Conservation (phyloP, 2,888 invertebrate genomes). For the Brenthis hecate region DNA sequence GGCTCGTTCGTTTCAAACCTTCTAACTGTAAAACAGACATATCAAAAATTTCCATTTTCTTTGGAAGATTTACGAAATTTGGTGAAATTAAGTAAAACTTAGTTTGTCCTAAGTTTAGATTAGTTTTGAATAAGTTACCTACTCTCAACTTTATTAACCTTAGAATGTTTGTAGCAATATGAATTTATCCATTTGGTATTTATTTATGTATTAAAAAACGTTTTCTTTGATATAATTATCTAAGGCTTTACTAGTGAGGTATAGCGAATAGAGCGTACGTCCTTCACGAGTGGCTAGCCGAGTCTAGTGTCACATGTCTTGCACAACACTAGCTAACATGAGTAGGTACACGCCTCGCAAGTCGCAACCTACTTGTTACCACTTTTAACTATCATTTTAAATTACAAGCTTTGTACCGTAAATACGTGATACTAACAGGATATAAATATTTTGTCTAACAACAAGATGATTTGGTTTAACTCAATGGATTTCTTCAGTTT, state of each 20-base stretch:
- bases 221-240: not conserved
- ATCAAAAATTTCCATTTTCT: no score
- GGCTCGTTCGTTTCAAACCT: no score
- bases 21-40: no score
- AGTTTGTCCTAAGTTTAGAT: no score
- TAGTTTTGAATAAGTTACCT: no score
- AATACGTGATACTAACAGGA: no score
- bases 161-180: not conserved
- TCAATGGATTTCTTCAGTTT: no score
- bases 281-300: slow-evolving; percentile 33
- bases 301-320: slow-evolving; percentile 26
- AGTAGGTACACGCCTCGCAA: slow-evolving; percentile 1
- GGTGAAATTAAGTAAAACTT: no score
- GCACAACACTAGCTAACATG: slow-evolving; percentile 4
- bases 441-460: no score
- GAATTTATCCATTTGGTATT: not conserved
- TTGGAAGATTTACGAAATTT: no score
- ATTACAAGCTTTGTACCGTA: not conserved
- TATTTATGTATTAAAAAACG: slow-evolving; percentile 2
- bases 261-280: slow-evolving; percentile 28
- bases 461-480: no score
- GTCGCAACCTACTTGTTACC: slow-evolving; percentile 17
- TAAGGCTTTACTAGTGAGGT: not conserved
- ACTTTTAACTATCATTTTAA: not conserved
- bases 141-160: no score